Evolutionary conservation across 2,797 vertebrate species (phyloP).

Genomic region (Amblyopsis hoosieri): DNA sequence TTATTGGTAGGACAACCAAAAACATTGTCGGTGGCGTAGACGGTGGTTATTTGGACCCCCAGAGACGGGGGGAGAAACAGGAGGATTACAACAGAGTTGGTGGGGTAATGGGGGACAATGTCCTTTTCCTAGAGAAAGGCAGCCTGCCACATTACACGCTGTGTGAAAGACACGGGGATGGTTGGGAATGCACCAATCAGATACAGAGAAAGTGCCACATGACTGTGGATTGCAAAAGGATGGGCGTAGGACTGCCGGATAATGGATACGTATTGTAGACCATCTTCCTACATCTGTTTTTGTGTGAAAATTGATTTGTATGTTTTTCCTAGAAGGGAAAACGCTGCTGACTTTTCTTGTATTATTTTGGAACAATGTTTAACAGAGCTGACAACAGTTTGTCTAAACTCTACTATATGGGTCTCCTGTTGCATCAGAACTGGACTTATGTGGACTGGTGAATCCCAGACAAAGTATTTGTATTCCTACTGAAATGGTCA

Average conservation of each 20-base stretch:
- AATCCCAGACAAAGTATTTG: too few species aligned
- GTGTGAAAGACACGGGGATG: conserved; percentile 15
- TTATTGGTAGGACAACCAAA: conserved; percentile 7
- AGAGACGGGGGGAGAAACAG: conserved; percentile 70
- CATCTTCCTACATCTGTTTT: conserved; percentile 5
- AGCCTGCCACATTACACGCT: neutral
- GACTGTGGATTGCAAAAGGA: neutral
- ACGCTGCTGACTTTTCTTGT: neutral
- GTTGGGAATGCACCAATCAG: conserved; percentile 16
- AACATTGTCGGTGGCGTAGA: conserved; percentile 43
- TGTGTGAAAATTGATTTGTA: neutral
- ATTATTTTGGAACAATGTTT: too few species aligned
- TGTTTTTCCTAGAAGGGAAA: neutral
- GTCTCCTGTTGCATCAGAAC: too few species aligned
- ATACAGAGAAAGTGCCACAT: conserved; percentile 14
- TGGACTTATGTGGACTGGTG: too few species aligned
- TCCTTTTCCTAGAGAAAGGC: conserved; percentile 79
- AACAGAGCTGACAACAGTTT: too few species aligned
- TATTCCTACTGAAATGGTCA: too few species aligned
- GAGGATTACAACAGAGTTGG: conserved; percentile 85
- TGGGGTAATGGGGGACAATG: conserved; percentile 70
- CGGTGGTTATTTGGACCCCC: conserved; percentile 82
- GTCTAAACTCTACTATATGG: neutral
- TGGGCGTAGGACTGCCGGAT: conserved; percentile 4
- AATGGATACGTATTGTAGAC: conserved; percentile 54